A percentile compares a stretch with the other conserved stretches of the same genome.
These are phyloP conservation scores for Perodicticus potto DNA, from an alignment of 2,797 vertebrate genomes.

Conservation along the genomic window DNA sequence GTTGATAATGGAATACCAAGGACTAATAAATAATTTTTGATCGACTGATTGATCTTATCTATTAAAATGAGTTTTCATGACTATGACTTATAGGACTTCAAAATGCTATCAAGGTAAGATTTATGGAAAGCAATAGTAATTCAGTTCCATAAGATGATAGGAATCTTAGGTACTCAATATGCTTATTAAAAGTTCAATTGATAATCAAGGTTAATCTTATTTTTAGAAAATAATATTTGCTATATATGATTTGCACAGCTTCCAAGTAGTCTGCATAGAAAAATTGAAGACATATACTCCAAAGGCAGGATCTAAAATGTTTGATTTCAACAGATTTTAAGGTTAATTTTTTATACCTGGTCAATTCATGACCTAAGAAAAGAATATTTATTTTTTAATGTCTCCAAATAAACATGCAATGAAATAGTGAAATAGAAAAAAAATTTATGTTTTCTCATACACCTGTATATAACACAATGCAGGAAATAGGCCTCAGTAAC, in stretches of 20 bases:
- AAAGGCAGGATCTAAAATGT: constrained; percentile 9
- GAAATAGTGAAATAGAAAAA: neutral
- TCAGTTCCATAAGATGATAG: neutral
- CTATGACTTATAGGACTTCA: constrained; percentile 21
- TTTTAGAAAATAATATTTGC: constrained; percentile 49
- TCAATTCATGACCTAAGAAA: neutral
- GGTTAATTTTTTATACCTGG: neutral
- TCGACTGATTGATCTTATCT: neutral
- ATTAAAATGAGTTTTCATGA: neutral
- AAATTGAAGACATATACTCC: neutral
- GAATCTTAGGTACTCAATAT: constrained; percentile 25
- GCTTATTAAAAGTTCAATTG: neutral
- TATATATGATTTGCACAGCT: neutral
- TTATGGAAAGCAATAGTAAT: constrained; percentile 1
- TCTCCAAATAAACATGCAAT: neutral
- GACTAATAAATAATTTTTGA: neutral
- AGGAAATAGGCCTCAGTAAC: constrained; percentile 59
- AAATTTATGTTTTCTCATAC: constrained; percentile 25
- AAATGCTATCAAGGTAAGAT: neutral
- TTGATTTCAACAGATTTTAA: constrained; percentile 53
- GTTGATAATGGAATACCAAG: neutral
- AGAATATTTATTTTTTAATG: neutral
- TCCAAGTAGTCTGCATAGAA: neutral
- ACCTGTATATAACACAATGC: constrained; percentile 40
- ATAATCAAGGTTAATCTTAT: neutral